Conservation (phyloP, 2,797 vertebrate genomes). For the Meda fulgida region DNA sequence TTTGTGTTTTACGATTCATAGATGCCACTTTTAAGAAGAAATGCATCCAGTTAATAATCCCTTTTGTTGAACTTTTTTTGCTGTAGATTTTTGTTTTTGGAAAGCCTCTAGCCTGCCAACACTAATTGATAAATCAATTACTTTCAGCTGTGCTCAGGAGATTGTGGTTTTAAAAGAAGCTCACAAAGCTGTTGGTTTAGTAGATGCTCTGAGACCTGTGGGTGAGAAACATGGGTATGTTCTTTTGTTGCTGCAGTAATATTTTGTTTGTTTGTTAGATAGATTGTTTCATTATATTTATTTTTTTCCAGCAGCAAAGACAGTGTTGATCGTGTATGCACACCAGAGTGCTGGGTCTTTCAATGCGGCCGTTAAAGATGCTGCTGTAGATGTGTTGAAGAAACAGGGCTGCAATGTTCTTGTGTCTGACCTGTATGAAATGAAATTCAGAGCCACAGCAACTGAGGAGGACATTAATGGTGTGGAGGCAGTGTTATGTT, state of each 20-base stretch:
- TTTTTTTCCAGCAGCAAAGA: conserved; percentile 69
- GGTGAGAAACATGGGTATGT: neutral
- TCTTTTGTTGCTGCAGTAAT: neutral
- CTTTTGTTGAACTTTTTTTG: neutral
- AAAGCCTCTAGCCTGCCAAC: neutral
- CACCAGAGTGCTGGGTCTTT: conserved; percentile 85
- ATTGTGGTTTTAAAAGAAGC: neutral
- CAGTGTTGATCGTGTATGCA: conserved; percentile 84
- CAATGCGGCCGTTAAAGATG: conserved; percentile 78
- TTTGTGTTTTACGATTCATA: too few relatives aligned
- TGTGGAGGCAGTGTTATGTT: conserved; percentile 61
- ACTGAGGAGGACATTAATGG: conserved; percentile 78
- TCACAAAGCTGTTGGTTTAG: neutral
- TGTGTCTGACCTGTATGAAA: too few relatives aligned
- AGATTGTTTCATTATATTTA: too few relatives aligned
- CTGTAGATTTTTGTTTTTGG: neutral
- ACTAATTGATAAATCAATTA: neutral
- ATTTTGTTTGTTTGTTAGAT: too few relatives aligned
- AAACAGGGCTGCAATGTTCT: conserved; percentile 76
- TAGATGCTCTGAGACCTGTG: neutral
- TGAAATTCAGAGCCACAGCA: too few relatives aligned
- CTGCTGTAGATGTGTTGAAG: conserved; percentile 76
- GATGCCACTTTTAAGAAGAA: neutral
- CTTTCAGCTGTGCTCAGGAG: neutral
- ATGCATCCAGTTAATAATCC: neutral